Conservation (phyloP, 2,888 invertebrate genomes). For the Drosophila anceps region DNA sequence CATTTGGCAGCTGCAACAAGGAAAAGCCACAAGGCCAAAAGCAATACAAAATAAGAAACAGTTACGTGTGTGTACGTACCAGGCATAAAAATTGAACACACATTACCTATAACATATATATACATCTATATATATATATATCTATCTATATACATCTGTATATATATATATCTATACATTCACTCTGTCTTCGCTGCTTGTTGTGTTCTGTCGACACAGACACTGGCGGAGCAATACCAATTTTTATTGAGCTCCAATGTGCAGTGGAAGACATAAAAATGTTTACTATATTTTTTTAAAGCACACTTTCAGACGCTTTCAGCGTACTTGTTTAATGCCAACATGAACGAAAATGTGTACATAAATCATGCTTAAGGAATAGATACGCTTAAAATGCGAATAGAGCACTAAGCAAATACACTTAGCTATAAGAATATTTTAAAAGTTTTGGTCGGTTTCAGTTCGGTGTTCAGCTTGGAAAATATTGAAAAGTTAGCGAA, state of each 20-base stretch:
- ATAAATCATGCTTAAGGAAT: conserved; percentile 13
- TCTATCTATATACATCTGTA: neutral
- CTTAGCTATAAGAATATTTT: neutral
- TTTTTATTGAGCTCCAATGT: conserved; percentile 46
- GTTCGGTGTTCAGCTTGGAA: neutral
- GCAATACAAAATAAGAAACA: conserved; percentile 59
- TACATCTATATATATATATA: neutral
- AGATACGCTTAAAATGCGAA: neutral
- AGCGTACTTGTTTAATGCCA: conserved; percentile 6
- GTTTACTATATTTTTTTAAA: conserved; percentile 38
- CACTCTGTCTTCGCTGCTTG: conserved; percentile 4
- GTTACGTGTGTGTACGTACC: conserved; percentile 35
- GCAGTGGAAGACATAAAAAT: conserved; percentile 5
- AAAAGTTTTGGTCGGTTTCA: neutral
- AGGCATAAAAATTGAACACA: conserved; percentile 30
- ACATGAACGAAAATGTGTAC: conserved; percentile 13
- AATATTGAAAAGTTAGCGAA: neutral
- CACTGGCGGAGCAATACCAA: conserved; percentile 29
- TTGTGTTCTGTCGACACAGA: conserved; percentile 7
- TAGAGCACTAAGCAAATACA: conserved; percentile 9
- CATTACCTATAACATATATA: conserved; percentile 2
- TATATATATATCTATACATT: conserved; percentile 10
- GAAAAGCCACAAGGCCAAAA: conserved; percentile 39
- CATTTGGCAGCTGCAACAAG: conserved; percentile 71
- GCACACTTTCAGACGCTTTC: conserved; percentile 7